Conservation (phyloP, 2,797 vertebrate species). For the Chiroxiphia lanceolata region DNA sequence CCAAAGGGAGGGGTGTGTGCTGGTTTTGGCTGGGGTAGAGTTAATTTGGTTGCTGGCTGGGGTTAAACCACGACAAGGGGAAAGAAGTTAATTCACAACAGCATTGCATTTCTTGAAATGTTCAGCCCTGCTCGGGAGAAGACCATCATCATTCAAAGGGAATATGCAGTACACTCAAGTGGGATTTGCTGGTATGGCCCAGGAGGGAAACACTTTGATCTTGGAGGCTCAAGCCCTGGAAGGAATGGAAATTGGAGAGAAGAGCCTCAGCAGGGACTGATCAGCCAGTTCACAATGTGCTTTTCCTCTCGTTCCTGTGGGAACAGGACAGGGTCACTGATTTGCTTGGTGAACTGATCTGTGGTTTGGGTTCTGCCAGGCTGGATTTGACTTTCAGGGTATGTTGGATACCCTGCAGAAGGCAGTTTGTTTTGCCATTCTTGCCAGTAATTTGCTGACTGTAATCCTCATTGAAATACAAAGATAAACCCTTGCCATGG, state of each 20-base stretch:
- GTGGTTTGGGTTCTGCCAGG: neutral
- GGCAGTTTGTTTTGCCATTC: neutral
- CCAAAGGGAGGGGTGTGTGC: neutral
- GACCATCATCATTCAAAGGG: neutral
- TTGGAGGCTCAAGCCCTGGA: neutral
- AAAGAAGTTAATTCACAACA: neutral
- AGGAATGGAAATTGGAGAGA: neutral
- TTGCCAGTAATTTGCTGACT: neutral
- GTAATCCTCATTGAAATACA: neutral
- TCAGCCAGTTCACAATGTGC: rapidly evolving
- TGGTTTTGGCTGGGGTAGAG: neutral
- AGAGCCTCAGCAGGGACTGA: neutral
- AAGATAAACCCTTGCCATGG: neutral
- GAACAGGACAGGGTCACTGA: neutral
- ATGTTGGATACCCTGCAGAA: neutral
- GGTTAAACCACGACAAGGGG: neutral
- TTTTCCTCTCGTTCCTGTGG: neutral
- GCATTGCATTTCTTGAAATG: neutral
- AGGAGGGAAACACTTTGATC: neutral
- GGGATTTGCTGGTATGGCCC: neutral
- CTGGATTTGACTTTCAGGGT: neutral
- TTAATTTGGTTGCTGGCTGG: neutral
- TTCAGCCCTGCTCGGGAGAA: neutral
- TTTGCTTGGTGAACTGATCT: neutral
- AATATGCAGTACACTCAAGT: rapidly evolving